These are phyloP conservation scores for Pipistrellus pipistrellus DNA, from an alignment of 2,797 vertebrate species.

Conservation along the genomic window DNA sequence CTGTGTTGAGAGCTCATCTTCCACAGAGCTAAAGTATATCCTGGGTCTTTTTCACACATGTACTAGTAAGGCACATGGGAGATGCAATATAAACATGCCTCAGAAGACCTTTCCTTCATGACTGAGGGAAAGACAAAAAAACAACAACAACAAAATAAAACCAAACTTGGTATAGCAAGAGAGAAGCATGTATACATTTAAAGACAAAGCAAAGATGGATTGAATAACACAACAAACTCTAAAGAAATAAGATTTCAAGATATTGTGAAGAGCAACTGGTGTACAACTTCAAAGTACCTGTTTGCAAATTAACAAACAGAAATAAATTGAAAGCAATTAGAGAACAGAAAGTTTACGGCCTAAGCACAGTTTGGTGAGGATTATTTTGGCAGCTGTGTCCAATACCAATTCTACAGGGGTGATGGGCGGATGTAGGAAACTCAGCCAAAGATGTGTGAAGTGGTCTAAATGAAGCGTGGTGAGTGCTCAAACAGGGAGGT, in stretches of 20 bases:
- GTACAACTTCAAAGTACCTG: not conserved
- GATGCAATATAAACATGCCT: not conserved
- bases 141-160: too few species aligned
- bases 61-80: not conserved
- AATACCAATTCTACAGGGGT: not conserved
- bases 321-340: not conserved
- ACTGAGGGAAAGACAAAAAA: not conserved
- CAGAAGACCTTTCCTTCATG: not conserved
- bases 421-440: not conserved
- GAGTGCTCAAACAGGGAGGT: not conserved
- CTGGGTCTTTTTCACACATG: not conserved
- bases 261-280: not conserved
- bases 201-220: not conserved
- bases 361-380: not conserved
- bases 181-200: not conserved
- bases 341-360: not conserved
- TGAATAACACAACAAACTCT: not conserved
- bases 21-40: not conserved
- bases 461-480: not conserved
- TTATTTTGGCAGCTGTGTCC: slow-evolving; percentile 36
- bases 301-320: slow-evolving; percentile 6
- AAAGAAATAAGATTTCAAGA: slow-evolving; percentile 10
- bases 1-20: not conserved
- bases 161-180: not conserved
- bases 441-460: not conserved